These are phyloP conservation scores for Cephus cinctus DNA, from an alignment of 1,140 invertebrate species.

Conservation along the genomic window DNA sequence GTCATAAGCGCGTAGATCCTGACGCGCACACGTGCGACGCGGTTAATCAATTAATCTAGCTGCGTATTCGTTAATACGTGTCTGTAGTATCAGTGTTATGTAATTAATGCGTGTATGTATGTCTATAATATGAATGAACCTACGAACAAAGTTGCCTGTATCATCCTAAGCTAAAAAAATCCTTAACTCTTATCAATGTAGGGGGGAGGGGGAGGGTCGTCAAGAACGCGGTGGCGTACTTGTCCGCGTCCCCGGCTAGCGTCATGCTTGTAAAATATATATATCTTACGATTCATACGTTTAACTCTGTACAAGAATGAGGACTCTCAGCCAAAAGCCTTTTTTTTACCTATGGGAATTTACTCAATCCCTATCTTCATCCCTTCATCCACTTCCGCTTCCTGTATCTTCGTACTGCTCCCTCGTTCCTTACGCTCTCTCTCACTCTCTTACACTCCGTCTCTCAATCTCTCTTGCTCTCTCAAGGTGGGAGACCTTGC, in stretches of 20 bases:
- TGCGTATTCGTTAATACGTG: too few species aligned
- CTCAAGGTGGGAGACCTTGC: conserved; percentile 16
- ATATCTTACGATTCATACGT: conserved; percentile 34
- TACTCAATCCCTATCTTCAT: not conserved
- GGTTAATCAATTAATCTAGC: too few species aligned
- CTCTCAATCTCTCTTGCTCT: conserved; percentile 17
- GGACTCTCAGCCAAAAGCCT: conserved; percentile 37
- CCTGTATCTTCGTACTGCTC: conserved; percentile 3
- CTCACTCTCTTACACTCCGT: not conserved
- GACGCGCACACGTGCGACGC: too few species aligned
- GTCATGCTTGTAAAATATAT: conserved; percentile 45
- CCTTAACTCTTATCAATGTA: conserved; percentile 38
- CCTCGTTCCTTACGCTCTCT: conserved; percentile 8
- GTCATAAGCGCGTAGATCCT: too few species aligned
- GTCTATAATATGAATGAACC: too few species aligned
- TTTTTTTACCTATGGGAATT: conserved; percentile 21
- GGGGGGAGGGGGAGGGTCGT: too few species aligned
- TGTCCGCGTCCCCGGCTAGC: conserved; percentile 21
- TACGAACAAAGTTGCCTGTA: conserved; percentile 15
- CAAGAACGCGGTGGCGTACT: conserved; percentile 12
- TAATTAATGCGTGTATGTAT: too few species aligned
- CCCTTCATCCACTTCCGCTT: not conserved
- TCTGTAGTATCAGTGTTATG: too few species aligned
- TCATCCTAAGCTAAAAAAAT: conserved; percentile 38
- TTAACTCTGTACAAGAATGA: conserved; percentile 44